These are phyloP conservation scores for Semaprochilodus insignis DNA, from an alignment of 2,797 vertebrate genomes.

Conservation along the genomic window DNA sequence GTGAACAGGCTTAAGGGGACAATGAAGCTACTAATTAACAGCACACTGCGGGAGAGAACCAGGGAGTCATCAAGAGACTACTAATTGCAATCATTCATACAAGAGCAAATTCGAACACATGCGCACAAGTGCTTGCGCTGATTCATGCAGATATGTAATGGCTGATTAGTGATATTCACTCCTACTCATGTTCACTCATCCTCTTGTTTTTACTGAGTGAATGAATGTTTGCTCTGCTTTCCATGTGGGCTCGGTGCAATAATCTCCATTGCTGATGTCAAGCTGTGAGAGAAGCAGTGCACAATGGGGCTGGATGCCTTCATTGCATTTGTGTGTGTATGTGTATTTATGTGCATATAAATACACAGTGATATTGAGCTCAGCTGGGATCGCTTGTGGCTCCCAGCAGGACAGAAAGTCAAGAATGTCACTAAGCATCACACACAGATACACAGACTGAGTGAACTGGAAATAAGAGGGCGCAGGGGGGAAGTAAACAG, in stretches of 20 bases:
- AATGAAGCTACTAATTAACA: conserved; percentile 49
- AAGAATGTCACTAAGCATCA: conserved; percentile 11
- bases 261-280: conserved; percentile 24
- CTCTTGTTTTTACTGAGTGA: neutral
- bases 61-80: conserved; percentile 38
- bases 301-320: conserved; percentile 22
- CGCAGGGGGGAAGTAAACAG: neutral
- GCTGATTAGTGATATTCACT: conserved; percentile 23
- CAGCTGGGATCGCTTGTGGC: conserved; percentile 33
- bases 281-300: conserved; percentile 27
- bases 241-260: conserved; percentile 4
- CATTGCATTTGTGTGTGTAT: conserved; percentile 27
- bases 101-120: conserved; percentile 27
- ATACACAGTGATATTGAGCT: conserved; percentile 25
- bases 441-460: conserved; percentile 12
- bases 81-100: conserved; percentile 42
- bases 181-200: neutral
- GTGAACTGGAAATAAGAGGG: neutral
- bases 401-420: conserved; percentile 12
- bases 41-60: conserved; percentile 12
- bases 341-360: conserved; percentile 30
- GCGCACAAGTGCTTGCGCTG: neutral
- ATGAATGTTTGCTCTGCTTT: neutral
- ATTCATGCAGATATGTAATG: conserved; percentile 10
- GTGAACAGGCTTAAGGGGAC: conserved; percentile 42